Conservation (phyloP, 2,113 vertebrate species). For the Alligator sinensis region DNA sequence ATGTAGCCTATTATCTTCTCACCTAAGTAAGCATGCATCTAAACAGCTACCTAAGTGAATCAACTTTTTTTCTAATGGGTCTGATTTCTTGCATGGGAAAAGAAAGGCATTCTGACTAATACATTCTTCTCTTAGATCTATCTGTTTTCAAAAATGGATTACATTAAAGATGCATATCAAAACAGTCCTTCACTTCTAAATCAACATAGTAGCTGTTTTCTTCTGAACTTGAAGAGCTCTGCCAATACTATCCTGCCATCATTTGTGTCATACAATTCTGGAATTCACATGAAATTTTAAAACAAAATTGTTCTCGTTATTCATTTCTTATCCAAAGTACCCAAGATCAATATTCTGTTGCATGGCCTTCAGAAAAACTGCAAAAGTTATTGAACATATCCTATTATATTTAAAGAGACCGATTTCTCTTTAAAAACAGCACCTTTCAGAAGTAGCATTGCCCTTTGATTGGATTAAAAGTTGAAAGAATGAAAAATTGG, state of each 20-base stretch:
- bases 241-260: background rate
- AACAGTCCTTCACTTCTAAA: background rate
- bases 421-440: background rate
- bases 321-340: background rate
- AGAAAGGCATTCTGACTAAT: conserved; percentile 11
- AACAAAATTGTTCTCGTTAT: background rate
- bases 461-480: background rate
- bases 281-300: background rate
- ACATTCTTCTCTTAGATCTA: conserved; percentile 9
- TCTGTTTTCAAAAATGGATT: conserved; percentile 36
- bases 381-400: background rate
- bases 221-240: background rate
- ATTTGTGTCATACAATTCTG: background rate
- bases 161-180: conserved; percentile 52
- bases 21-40: conserved; percentile 48
- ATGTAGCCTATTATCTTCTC: conserved; percentile 44
- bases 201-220: background rate
- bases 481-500: background rate
- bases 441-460: background rate
- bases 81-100: conserved; percentile 40
- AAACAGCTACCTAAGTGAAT: conserved; percentile 8
- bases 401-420: background rate
- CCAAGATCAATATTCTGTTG: background rate
- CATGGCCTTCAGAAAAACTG: background rate
- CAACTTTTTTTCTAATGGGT: conserved; percentile 35